Base-by-base conservation (phyloP, 2,113 vertebrate species). In the Mesoclemmys tuberculata region DNA sequence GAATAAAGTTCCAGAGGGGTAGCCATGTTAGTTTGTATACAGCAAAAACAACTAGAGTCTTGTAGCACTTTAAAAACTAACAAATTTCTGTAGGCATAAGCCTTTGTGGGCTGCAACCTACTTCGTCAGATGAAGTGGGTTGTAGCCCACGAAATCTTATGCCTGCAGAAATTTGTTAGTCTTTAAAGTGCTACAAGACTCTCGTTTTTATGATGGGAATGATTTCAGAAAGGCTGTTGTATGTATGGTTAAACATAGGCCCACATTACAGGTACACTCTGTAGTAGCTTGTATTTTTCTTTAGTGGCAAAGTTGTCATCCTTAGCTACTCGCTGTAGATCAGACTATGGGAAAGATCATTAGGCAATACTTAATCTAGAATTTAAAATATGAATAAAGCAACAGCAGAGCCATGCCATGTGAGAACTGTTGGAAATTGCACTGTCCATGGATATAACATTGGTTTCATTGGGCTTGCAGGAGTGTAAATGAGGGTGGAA, bases 281-380 rank as follows among this genome's bases (percentile, higher is more conserved):
- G 6, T 6, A 51, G 77, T 49, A 24, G 1, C 84, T 87, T 84
- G 83, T 35, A 13, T 94, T 96, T 94, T 48, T 21, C 86, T 85
- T 86, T 49, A 88, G 87, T 41, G 27, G 79, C 46, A 41, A 68
- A 74, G 74, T 68, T 87, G 71, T 85, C 82, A 58, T 71, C 86
- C 75, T 89, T 75, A 85, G 92, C 87, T 44, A 77, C 41, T 86
- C 91, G 58, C 10, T 52, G 31, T 51, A 81, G 80, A 92, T 89
- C 24, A 38, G 84, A 31, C 71, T 77, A 44, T 46, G 41, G 82
- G 58, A 75, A 92, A 93, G 52, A 83, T 71, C 61, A 51, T 83
- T 5, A 61, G 48, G 55, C 84, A 93, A 82, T 71, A 71, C 29
- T 87, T 54, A 84, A 93, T 56, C 84, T 82, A 44, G 3, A 51